These are phyloP conservation scores for Petromus typicus DNA, from an alignment of 2,113 vertebrate genomes.

Conservation along the genomic window DNA sequence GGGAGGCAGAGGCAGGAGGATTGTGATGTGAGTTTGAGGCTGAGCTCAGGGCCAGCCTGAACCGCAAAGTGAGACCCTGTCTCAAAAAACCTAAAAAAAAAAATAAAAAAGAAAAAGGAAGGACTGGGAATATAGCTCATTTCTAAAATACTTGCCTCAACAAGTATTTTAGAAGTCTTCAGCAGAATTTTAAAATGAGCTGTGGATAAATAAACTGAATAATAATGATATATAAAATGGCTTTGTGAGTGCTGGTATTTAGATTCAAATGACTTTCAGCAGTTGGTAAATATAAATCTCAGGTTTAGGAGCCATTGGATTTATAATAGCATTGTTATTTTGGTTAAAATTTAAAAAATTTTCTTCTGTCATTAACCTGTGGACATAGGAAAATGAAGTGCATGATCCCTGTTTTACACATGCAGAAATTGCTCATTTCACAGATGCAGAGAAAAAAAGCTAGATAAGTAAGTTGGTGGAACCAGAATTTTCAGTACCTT, in stretches of 20 bases:
- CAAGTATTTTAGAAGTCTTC: too few relatives aligned
- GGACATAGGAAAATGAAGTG: not conserved
- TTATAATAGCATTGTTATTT: conserved; percentile 15
- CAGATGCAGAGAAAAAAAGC: conserved; percentile 13
- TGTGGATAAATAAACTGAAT: not conserved
- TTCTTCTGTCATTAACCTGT: not conserved
- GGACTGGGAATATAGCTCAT: not conserved
- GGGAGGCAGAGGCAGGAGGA: too few relatives aligned
- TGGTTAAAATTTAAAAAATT: not conserved
- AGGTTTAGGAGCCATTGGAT: not conserved
- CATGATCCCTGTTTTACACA: not conserved
- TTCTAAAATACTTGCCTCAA: not conserved
- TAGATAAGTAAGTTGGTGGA: not conserved
- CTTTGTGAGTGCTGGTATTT: not conserved
- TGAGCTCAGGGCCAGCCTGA: too few relatives aligned
- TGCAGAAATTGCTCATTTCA: conserved; percentile 46
- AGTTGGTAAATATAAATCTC: conserved; percentile 1
- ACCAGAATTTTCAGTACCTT: conserved; percentile 16
- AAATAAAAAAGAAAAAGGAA: too few relatives aligned
- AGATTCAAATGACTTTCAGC: not conserved
- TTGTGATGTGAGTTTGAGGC: too few relatives aligned
- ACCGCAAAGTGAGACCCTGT: too few relatives aligned
- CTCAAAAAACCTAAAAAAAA: too few relatives aligned
- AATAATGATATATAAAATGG: not conserved
- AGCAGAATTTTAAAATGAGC: not conserved